These are phyloP conservation scores for Marronus borbonicus DNA, from an alignment of 2,888 invertebrate species.

Conservation along the genomic window DNA sequence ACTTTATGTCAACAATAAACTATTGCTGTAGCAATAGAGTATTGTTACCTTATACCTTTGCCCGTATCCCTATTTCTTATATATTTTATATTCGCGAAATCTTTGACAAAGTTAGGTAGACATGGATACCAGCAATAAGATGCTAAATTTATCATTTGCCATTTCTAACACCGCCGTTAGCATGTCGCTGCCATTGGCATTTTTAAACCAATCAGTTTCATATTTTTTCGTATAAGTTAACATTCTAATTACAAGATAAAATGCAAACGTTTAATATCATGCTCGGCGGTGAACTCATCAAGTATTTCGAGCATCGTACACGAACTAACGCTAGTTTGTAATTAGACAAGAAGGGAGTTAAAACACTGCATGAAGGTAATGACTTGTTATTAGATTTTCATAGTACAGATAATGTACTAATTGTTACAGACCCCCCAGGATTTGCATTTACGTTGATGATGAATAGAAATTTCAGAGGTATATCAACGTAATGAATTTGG, in stretches of 20 bases:
- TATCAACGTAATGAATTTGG: not conserved
- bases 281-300: not conserved
- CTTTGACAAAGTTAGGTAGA: too few relatives aligned
- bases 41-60: not conserved
- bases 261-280: not conserved
- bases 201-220: not conserved
- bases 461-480: not conserved
- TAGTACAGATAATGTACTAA: constrained; percentile 21
- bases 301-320: not conserved
- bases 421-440: constrained; percentile 18
- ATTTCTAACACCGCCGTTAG: not conserved
- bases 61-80: not conserved
- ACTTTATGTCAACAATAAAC: not conserved
- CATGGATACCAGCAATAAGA: too few relatives aligned
- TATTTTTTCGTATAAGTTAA: not conserved
- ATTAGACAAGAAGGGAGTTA: constrained; percentile 20
- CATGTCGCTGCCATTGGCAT: not conserved
- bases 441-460: constrained; percentile 7
- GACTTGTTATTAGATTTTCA: constrained; percentile 32
- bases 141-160: too few relatives aligned
- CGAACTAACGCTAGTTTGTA: constrained; percentile 11
- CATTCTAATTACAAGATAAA: not conserved
- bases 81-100: not conserved
- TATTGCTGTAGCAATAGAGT: not conserved
- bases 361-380: constrained; percentile 13